Conservation (phyloP, 2,888 invertebrate genomes). For the Lochmaea crataegi region DNA sequence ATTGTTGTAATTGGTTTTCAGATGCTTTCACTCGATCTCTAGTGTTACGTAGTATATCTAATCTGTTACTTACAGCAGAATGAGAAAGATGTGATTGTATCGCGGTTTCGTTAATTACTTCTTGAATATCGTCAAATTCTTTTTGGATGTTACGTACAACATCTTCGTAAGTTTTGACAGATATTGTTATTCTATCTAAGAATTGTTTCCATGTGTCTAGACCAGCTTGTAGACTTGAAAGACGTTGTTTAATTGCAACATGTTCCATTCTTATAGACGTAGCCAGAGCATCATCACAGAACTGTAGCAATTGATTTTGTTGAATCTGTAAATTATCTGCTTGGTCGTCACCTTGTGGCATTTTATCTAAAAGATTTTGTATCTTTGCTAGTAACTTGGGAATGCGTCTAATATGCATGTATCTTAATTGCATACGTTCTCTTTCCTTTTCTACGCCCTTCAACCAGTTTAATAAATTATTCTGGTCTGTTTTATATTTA, state of each 20-base stretch:
- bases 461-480: conserved; percentile 80
- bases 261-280: conserved; percentile 86
- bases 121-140: conserved; percentile 75
- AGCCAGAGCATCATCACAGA: conserved; percentile 82
- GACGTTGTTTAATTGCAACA: conserved; percentile 79
- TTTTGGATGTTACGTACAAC: conserved; percentile 71
- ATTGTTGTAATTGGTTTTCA: conserved; percentile 74
- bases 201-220: conserved; percentile 86
- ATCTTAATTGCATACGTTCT: conserved; percentile 80
- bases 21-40: conserved; percentile 70
- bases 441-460: conserved; percentile 84
- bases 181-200: conserved; percentile 73
- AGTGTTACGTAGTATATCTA: conserved; percentile 73
- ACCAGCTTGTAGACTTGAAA: conserved; percentile 83
- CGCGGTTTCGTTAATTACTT: conserved; percentile 70
- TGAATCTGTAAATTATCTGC: conserved; percentile 72
- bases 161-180: conserved; percentile 74
- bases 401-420: conserved; percentile 81
- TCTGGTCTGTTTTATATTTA: conserved; percentile 78
- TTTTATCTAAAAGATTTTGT: conserved; percentile 74
- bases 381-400: conserved; percentile 78
- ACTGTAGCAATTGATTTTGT: conserved; percentile 74
- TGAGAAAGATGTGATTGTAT: conserved; percentile 70
- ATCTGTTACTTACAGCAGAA: conserved; percentile 72
- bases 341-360: conserved; percentile 76